A percentile compares a stretch with the other conserved stretches of the same genome.
phyloP scores from a whole-genome alignment of 2,888 invertebrate genomes.

The Andrena haemorrhoa region DNA sequence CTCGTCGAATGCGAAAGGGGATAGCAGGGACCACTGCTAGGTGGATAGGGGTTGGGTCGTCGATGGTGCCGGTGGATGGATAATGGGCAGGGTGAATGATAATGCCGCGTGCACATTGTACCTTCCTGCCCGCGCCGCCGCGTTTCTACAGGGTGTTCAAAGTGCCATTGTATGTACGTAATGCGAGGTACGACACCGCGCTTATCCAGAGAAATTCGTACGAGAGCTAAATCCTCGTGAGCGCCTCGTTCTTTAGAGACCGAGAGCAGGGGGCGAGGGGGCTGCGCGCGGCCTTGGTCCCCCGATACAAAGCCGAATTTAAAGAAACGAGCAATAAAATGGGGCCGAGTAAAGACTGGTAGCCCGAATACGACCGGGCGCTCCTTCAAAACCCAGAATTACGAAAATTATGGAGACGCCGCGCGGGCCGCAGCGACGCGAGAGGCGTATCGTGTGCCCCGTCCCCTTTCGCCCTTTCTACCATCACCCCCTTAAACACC shows the following conservation, averaged over 20 bases:
- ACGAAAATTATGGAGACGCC: conserved; percentile 80
- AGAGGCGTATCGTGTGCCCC: conserved; percentile 52
- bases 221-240: background rate
- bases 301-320: conserved; percentile 49
- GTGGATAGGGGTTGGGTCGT: conserved; percentile 69
- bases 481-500: conserved; percentile 37
- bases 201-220: background rate
- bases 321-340: conserved; percentile 76
- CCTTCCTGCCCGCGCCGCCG: conserved; percentile 51
- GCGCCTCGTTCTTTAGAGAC: background rate
- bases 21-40: conserved; percentile 46
- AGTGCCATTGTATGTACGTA: conserved; percentile 4
- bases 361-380: conserved; percentile 75
- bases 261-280: background rate
- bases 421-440: conserved; percentile 68
- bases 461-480: conserved; percentile 6
- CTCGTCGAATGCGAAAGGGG: conserved; percentile 73
- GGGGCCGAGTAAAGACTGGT: conserved; percentile 79
- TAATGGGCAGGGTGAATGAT: conserved; percentile 79
- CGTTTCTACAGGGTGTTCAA: conserved; percentile 51
- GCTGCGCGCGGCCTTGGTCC: conserved; percentile 25
- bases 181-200: background rate
- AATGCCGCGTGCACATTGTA: conserved; percentile 73
- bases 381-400: conserved; percentile 81
- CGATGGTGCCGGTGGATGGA: conserved; percentile 73